phyloP scores from a whole-genome alignment of 2,113 vertebrate species.

The Cathartes aura region DNA sequence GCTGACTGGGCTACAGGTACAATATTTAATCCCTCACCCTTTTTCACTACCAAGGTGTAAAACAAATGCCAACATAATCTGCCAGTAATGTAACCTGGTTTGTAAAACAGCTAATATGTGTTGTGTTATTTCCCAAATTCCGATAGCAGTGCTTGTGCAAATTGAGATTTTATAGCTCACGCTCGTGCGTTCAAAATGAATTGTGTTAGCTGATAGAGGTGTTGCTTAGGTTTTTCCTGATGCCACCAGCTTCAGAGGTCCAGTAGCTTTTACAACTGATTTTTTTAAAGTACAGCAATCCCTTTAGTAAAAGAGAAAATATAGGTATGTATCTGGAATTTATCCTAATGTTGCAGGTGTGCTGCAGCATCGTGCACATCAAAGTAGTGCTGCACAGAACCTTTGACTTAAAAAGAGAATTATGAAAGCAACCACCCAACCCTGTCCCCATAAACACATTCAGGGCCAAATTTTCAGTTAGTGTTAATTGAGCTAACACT shows the following conservation, averaged over 20 bases:
- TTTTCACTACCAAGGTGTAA: not conserved
- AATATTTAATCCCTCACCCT: not conserved
- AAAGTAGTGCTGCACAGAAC: not conserved
- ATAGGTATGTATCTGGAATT: not conserved
- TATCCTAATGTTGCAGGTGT: not conserved
- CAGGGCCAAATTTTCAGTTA: not conserved
- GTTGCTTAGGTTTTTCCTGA: not conserved
- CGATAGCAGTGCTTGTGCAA: not conserved
- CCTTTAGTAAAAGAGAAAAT: not conserved
- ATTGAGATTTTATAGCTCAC: not conserved
- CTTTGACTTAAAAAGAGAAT: not conserved
- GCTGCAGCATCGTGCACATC: not conserved
- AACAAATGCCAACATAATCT: not conserved
- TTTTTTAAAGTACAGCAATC: not conserved
- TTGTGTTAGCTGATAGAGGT: not conserved
- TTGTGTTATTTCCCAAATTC: not conserved
- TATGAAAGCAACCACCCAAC: not conserved
- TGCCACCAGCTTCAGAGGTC: not conserved
- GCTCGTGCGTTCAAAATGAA: rapidly evolving
- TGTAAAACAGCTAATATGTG: not conserved
- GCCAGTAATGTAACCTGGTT: not conserved
- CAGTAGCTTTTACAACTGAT: not conserved
- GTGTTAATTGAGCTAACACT: not conserved
- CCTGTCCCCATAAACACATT: rapidly evolving
- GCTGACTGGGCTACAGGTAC: not conserved